Evolutionary conservation across 2,888 invertebrate genomes (phyloP).

Genomic region (Chrysina gloriosa): DNA sequence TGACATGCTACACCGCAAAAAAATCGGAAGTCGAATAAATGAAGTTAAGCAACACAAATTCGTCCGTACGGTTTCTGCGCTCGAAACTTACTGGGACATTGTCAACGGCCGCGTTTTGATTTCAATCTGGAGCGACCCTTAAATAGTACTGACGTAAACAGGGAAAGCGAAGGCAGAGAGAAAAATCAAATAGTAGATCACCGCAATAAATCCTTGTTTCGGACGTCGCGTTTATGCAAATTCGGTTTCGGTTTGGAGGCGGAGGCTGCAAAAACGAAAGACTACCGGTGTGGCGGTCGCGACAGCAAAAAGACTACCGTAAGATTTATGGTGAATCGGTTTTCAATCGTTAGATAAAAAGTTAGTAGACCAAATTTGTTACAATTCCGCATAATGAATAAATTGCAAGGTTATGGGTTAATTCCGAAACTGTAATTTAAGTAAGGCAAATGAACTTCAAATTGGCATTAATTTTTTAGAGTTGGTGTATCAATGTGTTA

Average conservation of each 20-base stretch:
- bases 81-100: conserved; percentile 5
- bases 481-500: too few relatives aligned
- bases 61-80: neutral
- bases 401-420: conserved; percentile 4
- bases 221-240: conserved; percentile 37
- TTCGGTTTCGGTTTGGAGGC: conserved; percentile 27
- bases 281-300: conserved; percentile 19
- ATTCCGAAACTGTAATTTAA: neutral
- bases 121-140: neutral
- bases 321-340: conserved; percentile 29
- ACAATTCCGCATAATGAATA: conserved; percentile 22
- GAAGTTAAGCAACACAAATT: neutral
- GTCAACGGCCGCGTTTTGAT: conserved; percentile 3
- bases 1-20: neutral
- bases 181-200: conserved; percentile 33
- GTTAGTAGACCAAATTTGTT: conserved; percentile 4
- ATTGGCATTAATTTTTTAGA: too few relatives aligned
- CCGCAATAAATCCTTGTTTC: conserved; percentile 34
- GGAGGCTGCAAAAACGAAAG: conserved; percentile 22
- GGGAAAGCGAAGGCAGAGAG: conserved; percentile 13
- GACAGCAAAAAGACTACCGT: conserved; percentile 10
- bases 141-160: conserved; percentile 32
- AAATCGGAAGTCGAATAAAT: neutral
- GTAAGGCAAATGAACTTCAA: neutral
- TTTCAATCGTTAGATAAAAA: conserved; percentile 30